Evolutionary conservation across 64 coral and sea anemone species (phyloP).

Genomic region (Acropora yongei): DNA sequence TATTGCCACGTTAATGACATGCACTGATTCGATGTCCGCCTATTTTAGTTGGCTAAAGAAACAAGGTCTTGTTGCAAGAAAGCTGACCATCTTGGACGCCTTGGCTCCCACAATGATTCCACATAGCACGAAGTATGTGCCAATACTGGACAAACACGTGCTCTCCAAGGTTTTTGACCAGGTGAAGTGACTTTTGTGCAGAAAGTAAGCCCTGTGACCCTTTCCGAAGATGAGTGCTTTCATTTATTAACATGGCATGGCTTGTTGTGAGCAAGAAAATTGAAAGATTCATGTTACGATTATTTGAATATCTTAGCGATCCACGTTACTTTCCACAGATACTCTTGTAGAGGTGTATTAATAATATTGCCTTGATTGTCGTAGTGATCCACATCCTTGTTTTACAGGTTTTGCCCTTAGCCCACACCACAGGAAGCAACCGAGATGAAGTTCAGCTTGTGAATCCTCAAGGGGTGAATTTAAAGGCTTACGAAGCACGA

Average conservation of each 20-base stretch:
- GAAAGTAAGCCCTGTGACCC: no score
- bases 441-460: slow-evolving; percentile 85
- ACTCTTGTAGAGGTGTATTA: no score
- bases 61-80: slow-evolving; percentile 75
- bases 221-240: no score
- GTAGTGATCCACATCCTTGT: neutral
- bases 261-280: no score
- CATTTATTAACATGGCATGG: no score
- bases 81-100: slow-evolving; percentile 89
- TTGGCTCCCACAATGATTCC: slow-evolving; percentile 84
- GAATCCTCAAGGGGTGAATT: slow-evolving; percentile 86
- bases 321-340: neutral
- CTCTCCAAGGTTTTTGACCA: slow-evolving; percentile 95
- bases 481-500: slow-evolving; percentile 84
- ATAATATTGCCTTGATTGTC: no score
- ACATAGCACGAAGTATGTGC: slow-evolving; percentile 91
- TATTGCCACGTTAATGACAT: no score
- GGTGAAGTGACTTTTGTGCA: slow-evolving; percentile 30
- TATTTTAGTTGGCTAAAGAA: slow-evolving; percentile 87
- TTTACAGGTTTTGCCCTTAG: slow-evolving; percentile 77
- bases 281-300: no score
- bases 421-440: slow-evolving; percentile 87
- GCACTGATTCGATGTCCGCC: neutral
- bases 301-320: no score
- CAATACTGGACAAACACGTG: slow-evolving; percentile 90